Percentiles rank a stretch among this genome's conserved stretches.
phyloP scores from a whole-genome alignment of 1,140 invertebrate species.

The Acromyrmex heyeri region DNA sequence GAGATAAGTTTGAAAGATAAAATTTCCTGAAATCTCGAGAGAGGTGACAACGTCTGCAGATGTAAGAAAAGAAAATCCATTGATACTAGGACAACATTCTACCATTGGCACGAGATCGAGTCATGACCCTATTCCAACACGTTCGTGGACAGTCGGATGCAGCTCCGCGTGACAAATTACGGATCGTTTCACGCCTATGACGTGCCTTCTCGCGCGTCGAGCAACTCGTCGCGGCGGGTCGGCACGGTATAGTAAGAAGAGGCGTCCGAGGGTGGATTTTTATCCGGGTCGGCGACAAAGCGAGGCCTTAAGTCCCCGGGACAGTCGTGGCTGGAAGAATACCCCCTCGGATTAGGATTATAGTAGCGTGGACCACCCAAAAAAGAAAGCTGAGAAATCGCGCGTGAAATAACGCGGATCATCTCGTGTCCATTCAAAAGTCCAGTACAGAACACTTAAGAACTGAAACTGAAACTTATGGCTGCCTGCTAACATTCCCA shows the following conservation, averaged over 20 bases:
- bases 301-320: conserved; percentile 70
- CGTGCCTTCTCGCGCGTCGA: conserved; percentile 72
- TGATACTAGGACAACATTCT: conserved; percentile 54
- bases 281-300: conserved; percentile 70
- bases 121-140: conserved; percentile 61
- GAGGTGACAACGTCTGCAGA: conserved; percentile 8
- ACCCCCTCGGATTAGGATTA: conserved; percentile 80
- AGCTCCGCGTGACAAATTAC: conserved; percentile 79
- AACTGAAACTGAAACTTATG: background rate
- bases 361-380: conserved; percentile 79
- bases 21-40: background rate
- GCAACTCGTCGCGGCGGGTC: conserved; percentile 48
- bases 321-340: conserved; percentile 83
- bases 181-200: conserved; percentile 81
- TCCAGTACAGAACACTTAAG: background rate
- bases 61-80: conserved; percentile 54
- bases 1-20: background rate
- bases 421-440: conserved; percentile 47
- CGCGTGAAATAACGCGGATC: conserved; percentile 73
- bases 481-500: background rate
- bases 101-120: conserved; percentile 44
- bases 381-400: conserved; percentile 73
- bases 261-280: conserved; percentile 67
- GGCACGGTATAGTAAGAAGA: conserved; percentile 72
- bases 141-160: conserved; percentile 54